Conservation (phyloP, 2,888 invertebrate genomes). For the Limnephilus lunatus region DNA sequence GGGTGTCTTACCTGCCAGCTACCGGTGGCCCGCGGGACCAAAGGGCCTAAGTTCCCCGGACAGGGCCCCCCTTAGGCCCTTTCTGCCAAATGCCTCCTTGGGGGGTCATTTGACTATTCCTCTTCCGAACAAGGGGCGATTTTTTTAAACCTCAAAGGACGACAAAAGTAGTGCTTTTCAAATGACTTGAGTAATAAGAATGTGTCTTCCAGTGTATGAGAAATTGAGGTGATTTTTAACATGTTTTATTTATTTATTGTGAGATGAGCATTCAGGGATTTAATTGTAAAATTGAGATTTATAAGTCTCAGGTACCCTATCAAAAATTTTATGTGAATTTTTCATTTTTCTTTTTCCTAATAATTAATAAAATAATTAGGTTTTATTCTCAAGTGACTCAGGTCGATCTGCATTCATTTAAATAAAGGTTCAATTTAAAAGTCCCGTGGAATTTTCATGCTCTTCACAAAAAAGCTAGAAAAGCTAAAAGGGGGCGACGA, state of each 20-base stretch:
- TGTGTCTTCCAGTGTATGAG: not conserved
- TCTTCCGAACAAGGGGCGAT: not conserved
- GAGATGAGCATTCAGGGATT: not conserved
- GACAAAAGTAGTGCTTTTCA: constrained; percentile 50
- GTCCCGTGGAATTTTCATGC: not conserved
- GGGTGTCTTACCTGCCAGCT: constrained; percentile 54
- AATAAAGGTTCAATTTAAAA: not conserved
- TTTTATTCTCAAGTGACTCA: not conserved
- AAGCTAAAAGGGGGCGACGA: not conserved
- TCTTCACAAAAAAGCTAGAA: not conserved
- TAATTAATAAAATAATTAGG: not conserved
- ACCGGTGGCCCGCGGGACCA: constrained; percentile 23
- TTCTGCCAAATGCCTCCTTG: constrained; percentile 29
- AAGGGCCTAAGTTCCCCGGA: constrained; percentile 34
- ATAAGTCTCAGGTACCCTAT: too few species aligned
- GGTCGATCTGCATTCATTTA: not conserved
- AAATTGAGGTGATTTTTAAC: not conserved
- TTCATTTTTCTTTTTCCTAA: not conserved
- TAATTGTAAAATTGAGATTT: not conserved
- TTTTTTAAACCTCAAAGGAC: constrained; percentile 40
- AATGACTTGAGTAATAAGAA: constrained; percentile 49
- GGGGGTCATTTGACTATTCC: constrained; percentile 46
- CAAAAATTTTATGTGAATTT: not conserved
- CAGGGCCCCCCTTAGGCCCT: constrained; percentile 31
- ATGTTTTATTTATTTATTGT: not conserved